Evolutionary conservation across 2,113 vertebrate species (phyloP).

Genomic region (Neogobius melanostomus): DNA sequence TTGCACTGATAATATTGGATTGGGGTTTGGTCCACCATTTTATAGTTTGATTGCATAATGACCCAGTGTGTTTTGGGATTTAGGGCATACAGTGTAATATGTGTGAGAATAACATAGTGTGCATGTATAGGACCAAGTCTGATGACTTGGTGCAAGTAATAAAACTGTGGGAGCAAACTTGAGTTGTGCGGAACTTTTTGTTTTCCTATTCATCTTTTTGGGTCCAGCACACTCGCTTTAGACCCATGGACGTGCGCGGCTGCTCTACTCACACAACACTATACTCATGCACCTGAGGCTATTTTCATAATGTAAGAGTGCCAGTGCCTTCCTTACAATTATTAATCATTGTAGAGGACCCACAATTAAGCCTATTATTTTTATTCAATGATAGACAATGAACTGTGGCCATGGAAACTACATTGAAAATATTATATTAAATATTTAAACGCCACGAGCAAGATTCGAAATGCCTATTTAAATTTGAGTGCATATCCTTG

Average conservation of each 20-base stretch:
- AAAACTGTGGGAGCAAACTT: no score
- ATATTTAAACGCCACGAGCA: not conserved
- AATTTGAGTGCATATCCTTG: not conserved
- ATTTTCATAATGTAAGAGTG: not conserved
- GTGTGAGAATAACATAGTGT: no score
- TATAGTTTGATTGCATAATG: no score
- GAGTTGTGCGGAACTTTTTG: no score
- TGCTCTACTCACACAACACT: no score
- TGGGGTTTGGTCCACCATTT: no score
- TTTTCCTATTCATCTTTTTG: not conserved
- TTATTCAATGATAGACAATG: not conserved
- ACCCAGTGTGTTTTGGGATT: no score
- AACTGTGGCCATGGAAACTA: conserved; percentile 4
- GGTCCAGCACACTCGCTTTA: not conserved
- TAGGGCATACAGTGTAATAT: no score
- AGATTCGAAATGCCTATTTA: not conserved
- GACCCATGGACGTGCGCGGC: not conserved
- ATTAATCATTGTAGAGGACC: not conserved
- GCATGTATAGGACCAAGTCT: no score
- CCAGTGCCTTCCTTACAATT: not conserved
- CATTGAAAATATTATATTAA: not conserved
- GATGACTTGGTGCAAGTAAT: no score
- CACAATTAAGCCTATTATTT: not conserved
- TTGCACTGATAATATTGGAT: no score
- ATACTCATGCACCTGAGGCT: not conserved